Evolutionary conservation across 1,140 invertebrate genomes (phyloP), one percentile per base, ranked within the genome.

Genomic region (Pygmarrhopalites habei): DNA sequence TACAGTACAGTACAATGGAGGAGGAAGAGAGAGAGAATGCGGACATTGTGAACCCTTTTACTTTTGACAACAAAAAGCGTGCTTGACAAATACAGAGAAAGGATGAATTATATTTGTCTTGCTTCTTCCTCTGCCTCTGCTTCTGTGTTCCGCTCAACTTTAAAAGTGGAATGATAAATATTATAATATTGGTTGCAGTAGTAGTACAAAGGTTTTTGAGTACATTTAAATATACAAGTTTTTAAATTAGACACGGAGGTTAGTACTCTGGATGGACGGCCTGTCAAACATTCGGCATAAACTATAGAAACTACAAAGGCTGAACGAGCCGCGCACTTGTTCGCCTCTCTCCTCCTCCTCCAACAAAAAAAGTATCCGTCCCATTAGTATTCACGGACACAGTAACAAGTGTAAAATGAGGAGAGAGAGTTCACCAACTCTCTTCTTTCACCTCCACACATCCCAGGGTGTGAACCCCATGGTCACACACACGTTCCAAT

Each of bases 331-430:
- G 39, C 41, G 39, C 60, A 62, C 60, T 62, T 62, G 60, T 52
- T 52, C 25, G 14, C 14, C 49, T 3, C 44, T 59, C 58, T 49
- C 15, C 26, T n/a, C n/a, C n/a, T n/a, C n/a, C n/a, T n/a, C n/a
- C n/a, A n/a, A n/a, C n/a, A n/a, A n/a, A 43, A 61, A 62, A 62
- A 43, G 30, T 26, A 43, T 30, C 60, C 52, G 51, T 62, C 29
- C 53, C 43, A 62, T 61, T 58, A 35, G 29, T 65, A 65, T 65
- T 65, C 64, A 65, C 57, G 49, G 49, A 65, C 64, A 55, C 59
- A 55, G 64, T 65, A 65, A 65, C 64, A 65, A 65, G 64, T 65
- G 64, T 65, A 65, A 65, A 65, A 65, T 43, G 64, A 65, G 64
- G 64, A 59, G 63, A 15, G 32, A 35, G 32, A 35, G 32, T 35